Evolutionary conservation across 1,140 invertebrate species (phyloP), one percentile per base, ranked within the genome.

Genomic region (Hyposmocoma kahamanoa): DNA sequence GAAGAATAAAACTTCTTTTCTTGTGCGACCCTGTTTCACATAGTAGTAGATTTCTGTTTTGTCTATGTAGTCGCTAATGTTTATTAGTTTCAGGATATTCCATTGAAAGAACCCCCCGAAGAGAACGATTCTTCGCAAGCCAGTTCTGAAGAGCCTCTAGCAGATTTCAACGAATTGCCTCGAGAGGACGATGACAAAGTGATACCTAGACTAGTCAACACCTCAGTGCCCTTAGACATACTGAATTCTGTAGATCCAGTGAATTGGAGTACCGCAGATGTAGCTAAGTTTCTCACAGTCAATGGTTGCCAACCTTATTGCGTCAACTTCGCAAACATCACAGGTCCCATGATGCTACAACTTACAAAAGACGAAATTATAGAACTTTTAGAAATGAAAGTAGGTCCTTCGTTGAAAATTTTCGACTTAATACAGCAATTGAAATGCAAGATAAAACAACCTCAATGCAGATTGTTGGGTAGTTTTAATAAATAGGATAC

Each of bases 341-440:
- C 94, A 69, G 96, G 96, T 0, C 90, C 92, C 46, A 90, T 90
- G 66, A 87, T 98, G 60, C 80, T 97, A 28, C 90, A 90, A 43
- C 81, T 98, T 38, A 93, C 92, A 24, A 96, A 97, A 86, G 95
- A 97, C 71, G 92, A 97, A 83, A 95, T 97, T 45, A 92, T 97
- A 57, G 93, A 94, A 68, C 87, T 97, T 22, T 92, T 96, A 10
- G 93, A 95, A 56, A 96, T 95, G 88, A 98, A 97, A 89, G 95
- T 98, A 47, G 97, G 97, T 3, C 96, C 96, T 5, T 96, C 96
- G 3, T 73, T 98, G 19, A 98, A 98, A 88, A 97, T 98, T 72
- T 94, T 91, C 67, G 95, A 97, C 86, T 89, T 98, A 32, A 95
- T 98, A 62, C 92, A 94, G 67, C 94, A 96, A 66, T 87, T 97